A percentile compares a stretch with the other conserved stretches of the same genome.
These are phyloP conservation scores for Bombus balteatus DNA, from an alignment of 1,140 invertebrate genomes.

Conservation along the genomic window DNA sequence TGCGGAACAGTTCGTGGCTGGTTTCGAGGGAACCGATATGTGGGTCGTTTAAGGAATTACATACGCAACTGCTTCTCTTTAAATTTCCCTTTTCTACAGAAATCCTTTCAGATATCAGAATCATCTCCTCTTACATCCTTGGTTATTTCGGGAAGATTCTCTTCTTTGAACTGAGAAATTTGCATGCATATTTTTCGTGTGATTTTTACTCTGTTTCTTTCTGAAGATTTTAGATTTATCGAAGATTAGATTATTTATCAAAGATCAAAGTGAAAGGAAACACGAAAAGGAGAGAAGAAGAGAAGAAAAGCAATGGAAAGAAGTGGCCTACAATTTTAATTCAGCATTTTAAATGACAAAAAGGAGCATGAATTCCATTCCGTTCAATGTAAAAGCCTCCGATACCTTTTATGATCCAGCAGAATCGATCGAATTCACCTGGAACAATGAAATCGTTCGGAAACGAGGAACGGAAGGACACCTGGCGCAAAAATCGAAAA, in stretches of 20 bases:
- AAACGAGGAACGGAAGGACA: background rate
- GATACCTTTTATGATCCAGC: background rate
- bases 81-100: background rate
- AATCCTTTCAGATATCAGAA: no score
- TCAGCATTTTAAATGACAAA: background rate
- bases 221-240: no score
- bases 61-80: background rate
- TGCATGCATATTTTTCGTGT: no score
- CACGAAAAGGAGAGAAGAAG: background rate
- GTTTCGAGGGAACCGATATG: background rate
- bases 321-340: background rate
- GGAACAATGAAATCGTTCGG: background rate
- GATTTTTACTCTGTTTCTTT: no score
- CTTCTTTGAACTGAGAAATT: background rate
- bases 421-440: background rate
- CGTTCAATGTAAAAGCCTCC: background rate
- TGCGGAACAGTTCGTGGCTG: background rate
- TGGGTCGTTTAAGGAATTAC: conserved; percentile 6
- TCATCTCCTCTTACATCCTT: background rate
- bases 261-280: no score
- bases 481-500: conserved; percentile 8
- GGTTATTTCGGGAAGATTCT: background rate
- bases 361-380: background rate
- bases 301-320: no score
- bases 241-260: no score